Evolutionary conservation across 2,888 invertebrate species (phyloP).

Genomic region (Scaptomyza parva): DNA sequence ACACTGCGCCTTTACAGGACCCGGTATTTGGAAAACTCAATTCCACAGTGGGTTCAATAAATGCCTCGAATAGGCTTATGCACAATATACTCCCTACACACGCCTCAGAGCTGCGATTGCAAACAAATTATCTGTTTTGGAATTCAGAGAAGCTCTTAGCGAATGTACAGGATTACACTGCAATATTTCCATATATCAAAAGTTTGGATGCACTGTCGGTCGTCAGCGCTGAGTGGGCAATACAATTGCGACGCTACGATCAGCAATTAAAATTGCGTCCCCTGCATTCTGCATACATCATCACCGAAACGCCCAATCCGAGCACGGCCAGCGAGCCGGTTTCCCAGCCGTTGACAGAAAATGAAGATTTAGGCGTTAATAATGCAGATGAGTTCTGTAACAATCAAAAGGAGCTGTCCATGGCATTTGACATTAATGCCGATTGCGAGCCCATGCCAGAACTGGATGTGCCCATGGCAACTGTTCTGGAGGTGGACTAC

Average conservation of each 20-base stretch:
- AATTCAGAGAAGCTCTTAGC: constrained; percentile 48
- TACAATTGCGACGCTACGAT: constrained; percentile 62
- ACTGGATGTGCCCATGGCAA: constrained; percentile 73
- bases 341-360: constrained; percentile 67
- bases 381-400: constrained; percentile 83
- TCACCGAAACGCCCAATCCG: constrained; percentile 81
- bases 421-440: constrained; percentile 88
- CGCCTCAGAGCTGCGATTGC: constrained; percentile 83
- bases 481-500: constrained; percentile 84
- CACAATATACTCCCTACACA: constrained; percentile 87
- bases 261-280: constrained; percentile 75
- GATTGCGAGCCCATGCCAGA: constrained; percentile 87
- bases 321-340: constrained; percentile 50
- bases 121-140: constrained; percentile 82
- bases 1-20: constrained; percentile 85
- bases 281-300: constrained; percentile 81
- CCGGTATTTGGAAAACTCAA: constrained; percentile 88
- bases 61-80: constrained; percentile 87
- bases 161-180: constrained; percentile 63
- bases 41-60: constrained; percentile 87
- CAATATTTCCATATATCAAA: constrained; percentile 27
- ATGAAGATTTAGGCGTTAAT: constrained; percentile 80
- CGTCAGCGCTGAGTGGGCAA: constrained; percentile 62
- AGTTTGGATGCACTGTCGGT: constrained; percentile 38
- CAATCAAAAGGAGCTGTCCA: constrained; percentile 86